Evolutionary conservation across 2,797 vertebrate species (phyloP), one percentile per base, ranked within the genome.

Genomic region (Lycodopsis pacificus): DNA sequence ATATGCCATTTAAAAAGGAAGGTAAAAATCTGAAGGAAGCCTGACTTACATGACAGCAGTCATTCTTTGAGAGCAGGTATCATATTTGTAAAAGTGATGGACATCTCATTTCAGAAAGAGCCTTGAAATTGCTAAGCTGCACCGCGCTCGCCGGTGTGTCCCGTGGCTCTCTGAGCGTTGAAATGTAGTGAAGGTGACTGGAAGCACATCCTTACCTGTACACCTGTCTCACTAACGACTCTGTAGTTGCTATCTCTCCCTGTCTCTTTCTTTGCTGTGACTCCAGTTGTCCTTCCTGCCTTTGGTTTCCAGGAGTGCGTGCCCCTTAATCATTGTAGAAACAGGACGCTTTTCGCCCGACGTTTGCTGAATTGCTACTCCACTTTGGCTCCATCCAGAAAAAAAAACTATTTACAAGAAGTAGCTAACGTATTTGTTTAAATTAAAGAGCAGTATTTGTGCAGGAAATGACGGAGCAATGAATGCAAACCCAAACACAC

Each of bases 101-200:
- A 90, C 14, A 44, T 85, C 86, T 87, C 46, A 86, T 83, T 83
- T 88, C 78, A 38, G 25, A 73, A 46, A 59, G 58, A 68, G 65
- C 44, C 65, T 74, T 76, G 58, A 61, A 61, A 36, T 66, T 71
- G 78, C 65, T 42, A 65, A 73, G 67, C 71, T 65, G 68, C 68
- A n/a, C 71, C 40, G n/a, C 51, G 13, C 49, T 73, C 1, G 14
- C 68, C 8, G 7, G n/a, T 69, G 71, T 67, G 49, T 76, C 49
- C 32, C 48, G 56, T 68, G 27, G 9, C 40, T 11, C 20, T 59
- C 59, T 40, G 22, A 22, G 25, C 72, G 80, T 49, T 79, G 78
- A 80, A 71, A 59, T 64, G 75, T 25, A 81, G 56, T 68, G 71
- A 77, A 82, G 73, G 75, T 80, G 85, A 87, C 65, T 32, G 80